These are phyloP conservation scores for Acleris literana DNA, from an alignment of 2,888 invertebrate genomes.

Conservation along the genomic window DNA sequence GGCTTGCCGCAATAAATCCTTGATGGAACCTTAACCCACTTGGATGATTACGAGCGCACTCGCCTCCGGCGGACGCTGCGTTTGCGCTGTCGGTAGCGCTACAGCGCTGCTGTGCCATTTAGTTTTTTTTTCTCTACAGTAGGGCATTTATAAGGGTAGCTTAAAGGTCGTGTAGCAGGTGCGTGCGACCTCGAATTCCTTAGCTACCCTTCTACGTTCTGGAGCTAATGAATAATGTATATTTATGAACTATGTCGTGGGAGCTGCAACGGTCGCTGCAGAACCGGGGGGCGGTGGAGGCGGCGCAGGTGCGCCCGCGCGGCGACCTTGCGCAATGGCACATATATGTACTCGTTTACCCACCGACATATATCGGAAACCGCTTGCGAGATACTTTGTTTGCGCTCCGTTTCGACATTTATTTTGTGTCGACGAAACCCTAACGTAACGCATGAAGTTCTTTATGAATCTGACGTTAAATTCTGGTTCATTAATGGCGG, in stretches of 20 bases:
- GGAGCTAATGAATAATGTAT: conserved; percentile 60
- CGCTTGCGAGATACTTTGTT: conserved; percentile 71
- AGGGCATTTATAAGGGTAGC: conserved; percentile 37
- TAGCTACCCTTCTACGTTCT: conserved; percentile 55
- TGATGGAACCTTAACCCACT: conserved; percentile 83
- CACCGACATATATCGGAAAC: conserved; percentile 70
- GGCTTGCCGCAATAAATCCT: conserved; percentile 84
- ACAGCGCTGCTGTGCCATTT: conserved; percentile 52
- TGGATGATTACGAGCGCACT: conserved; percentile 80
- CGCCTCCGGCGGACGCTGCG: conserved; percentile 54
- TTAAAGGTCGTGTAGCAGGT: conserved; percentile 52
- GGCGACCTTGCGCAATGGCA: conserved; percentile 79
- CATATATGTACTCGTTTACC: conserved; percentile 63
- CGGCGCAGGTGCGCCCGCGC: conserved; percentile 67
- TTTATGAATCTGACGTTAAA: no score
- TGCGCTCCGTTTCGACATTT: conserved; percentile 60
- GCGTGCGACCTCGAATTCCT: conserved; percentile 52
- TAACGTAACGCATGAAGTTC: background rate
- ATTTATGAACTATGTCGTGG: conserved; percentile 56
- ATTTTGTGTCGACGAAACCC: conserved; percentile 45
- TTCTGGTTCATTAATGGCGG: conserved; percentile 39
- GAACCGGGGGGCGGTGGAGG: conserved; percentile 48
- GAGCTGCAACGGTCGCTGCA: conserved; percentile 72
- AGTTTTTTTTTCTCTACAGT: conserved; percentile 47
- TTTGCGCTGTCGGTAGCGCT: conserved; percentile 63